These are phyloP conservation scores for Aphrophora alni DNA, from an alignment of 2,888 invertebrate species.

Conservation along the genomic window DNA sequence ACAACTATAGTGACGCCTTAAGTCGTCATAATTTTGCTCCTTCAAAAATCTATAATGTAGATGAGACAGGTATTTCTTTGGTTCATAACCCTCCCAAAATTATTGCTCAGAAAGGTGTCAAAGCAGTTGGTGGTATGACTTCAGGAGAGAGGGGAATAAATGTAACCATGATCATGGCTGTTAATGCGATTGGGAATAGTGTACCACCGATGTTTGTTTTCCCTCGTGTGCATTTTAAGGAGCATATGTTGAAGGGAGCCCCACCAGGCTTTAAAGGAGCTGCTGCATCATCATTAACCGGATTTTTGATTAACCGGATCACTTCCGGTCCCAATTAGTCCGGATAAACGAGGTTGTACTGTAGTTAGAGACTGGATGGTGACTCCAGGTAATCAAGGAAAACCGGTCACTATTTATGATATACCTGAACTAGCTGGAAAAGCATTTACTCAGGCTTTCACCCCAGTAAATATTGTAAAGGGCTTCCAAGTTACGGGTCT, in stretches of 20 bases:
- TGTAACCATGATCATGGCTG: too few relatives aligned
- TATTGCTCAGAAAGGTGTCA: slow-evolving; percentile 42
- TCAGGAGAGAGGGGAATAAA: slow-evolving; percentile 48
- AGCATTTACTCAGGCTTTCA: too few relatives aligned
- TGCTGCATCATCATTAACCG: slow-evolving; percentile 37
- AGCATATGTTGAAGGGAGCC: slow-evolving; percentile 49
- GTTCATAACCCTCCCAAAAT: slow-evolving; percentile 39
- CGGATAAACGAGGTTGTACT: too few relatives aligned
- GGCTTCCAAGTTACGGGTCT: too few relatives aligned
- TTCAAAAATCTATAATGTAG: slow-evolving; percentile 38
- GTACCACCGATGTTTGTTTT: slow-evolving; percentile 48
- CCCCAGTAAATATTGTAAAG: too few relatives aligned
- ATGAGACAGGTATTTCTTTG: slow-evolving; percentile 39
- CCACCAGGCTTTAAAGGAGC: slow-evolving; percentile 49
- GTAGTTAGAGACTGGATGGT: too few relatives aligned
- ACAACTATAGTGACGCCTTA: slow-evolving; percentile 43
- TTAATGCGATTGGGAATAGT: slow-evolving; percentile 46
- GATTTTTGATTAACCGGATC: too few relatives aligned
- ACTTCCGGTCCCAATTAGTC: too few relatives aligned
- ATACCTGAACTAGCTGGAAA: too few relatives aligned
- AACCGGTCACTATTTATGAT: too few relatives aligned
- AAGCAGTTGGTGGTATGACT: slow-evolving; percentile 47
- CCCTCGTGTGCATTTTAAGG: slow-evolving; percentile 48
- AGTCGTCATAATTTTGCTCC: slow-evolving; percentile 21
- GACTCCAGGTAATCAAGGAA: too few relatives aligned